Evolutionary conservation across 2,797 vertebrate genomes (phyloP), one percentile per base, ranked within the genome.

Genomic region (Sebastolobus altivelis): DNA sequence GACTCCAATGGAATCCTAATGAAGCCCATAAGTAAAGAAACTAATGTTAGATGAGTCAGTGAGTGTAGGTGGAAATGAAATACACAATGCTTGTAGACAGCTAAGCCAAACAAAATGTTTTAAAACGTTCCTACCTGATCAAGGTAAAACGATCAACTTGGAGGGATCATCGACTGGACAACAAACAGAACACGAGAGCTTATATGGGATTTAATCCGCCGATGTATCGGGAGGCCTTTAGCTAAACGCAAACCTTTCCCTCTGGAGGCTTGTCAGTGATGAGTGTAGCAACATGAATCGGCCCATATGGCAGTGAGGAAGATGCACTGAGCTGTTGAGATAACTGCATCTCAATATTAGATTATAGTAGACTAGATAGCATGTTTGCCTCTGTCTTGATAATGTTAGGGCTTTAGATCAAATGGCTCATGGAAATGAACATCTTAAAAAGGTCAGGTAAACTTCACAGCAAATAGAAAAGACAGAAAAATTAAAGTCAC

Each of bases 231-330:
- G 77, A 80, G 80, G 35, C 77, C 55, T 74, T 84, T 61, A 81
- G 83, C 77, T 79, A 77, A 90, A 87, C 63, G 72, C 67, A 83
- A 86, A 89, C 81, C 66, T 82, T 78, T 85, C 27, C 29, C 76
- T 77, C 70, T 66, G 55, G 71, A 78, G 75, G 75, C 58, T 71
- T 46, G 82, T 86, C 73, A 78, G 8, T 83, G 82, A 82, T 81
- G 52, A 76, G 84, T 67, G 61, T 29, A 63, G 58, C 35, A 65
- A 58, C 65, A 75, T 81, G 68, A 86, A 74, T 75, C 67, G 76
- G 55, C 9, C 68, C 38, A 46, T 40, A 73, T 52, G 71, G 20
- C 49, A 60, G 72, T 14, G 46, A 77, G 58, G 65, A 65, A 59
- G 43, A 82, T 58, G 68, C 72, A 60, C 1, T 46, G 54, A 71